phyloP scores from a whole-genome alignment of 2,113 vertebrate species.

The Hyla sarda region DNA sequence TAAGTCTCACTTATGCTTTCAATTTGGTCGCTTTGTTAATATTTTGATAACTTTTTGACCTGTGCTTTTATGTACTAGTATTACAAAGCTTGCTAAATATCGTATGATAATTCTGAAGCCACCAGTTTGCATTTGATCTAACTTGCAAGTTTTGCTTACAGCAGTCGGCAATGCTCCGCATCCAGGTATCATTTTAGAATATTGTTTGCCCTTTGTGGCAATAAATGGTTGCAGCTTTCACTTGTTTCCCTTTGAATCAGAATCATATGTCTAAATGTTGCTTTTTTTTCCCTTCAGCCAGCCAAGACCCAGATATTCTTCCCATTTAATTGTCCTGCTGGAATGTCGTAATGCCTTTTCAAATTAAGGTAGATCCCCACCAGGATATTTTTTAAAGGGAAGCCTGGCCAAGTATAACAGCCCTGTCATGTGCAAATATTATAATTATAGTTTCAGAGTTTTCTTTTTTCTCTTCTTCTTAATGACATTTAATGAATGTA shows the following conservation, averaged over 20 bases:
- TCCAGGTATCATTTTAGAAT: constrained; percentile 35
- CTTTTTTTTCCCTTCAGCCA: constrained; percentile 62
- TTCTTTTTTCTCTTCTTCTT: constrained; percentile 52
- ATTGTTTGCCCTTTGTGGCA: background rate
- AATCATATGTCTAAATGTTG: constrained; percentile 61
- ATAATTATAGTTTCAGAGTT: constrained; percentile 64
- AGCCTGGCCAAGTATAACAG: constrained; percentile 52
- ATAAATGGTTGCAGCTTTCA: constrained; percentile 20
- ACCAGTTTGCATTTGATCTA: constrained; percentile 16
- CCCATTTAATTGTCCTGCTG: constrained; percentile 55
- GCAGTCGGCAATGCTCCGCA: background rate
- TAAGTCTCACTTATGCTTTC: background rate
- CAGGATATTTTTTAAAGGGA: constrained; percentile 54
- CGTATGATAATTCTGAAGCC: background rate
- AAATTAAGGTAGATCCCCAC: constrained; percentile 63
- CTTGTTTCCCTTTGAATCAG: constrained; percentile 59
- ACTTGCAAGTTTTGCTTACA: background rate
- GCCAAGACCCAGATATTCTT: constrained; percentile 61
- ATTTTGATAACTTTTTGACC: constrained; percentile 28
- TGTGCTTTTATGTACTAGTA: constrained; percentile 4
- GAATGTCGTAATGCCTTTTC: constrained; percentile 64
- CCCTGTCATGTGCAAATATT: constrained; percentile 61
- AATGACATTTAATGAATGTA: constrained; percentile 59
- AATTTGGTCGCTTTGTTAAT: background rate
- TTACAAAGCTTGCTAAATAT: constrained; percentile 13